These are phyloP conservation scores for Odocoileus hemionus DNA, from an alignment of 2,113 vertebrate species.

Conservation along the genomic window DNA sequence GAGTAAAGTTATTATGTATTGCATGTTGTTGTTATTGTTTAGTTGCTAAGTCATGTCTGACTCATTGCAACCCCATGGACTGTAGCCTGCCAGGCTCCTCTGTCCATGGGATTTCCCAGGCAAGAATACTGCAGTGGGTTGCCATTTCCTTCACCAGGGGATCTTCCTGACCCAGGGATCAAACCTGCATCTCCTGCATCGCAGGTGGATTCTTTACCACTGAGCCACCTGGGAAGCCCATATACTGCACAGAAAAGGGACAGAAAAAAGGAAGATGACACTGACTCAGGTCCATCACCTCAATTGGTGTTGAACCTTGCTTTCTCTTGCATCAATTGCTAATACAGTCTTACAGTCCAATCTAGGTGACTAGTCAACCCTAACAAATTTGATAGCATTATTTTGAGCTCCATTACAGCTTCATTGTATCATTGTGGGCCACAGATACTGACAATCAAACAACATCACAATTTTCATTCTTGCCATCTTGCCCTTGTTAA, in stretches of 20 bases:
- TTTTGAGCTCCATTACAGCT: background rate
- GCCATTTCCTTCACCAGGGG: background rate
- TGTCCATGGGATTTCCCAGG: background rate
- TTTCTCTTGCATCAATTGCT: background rate
- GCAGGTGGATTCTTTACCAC: background rate
- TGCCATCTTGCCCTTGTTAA: background rate
- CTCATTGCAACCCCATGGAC: background rate
- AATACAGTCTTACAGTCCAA: background rate
- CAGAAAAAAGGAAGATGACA: background rate
- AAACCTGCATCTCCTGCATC: background rate
- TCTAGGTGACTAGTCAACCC: background rate
- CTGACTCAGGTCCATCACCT: background rate
- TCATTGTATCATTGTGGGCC: fast-evolving
- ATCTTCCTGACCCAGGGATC: background rate
- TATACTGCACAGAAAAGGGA: background rate
- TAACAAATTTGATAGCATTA: background rate
- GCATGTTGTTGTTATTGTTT: background rate
- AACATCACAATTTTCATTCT: background rate
- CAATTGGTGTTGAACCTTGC: fast-evolving
- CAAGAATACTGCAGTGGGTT: background rate
- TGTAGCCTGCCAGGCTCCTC: background rate
- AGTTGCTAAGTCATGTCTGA: background rate
- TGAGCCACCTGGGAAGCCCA: background rate
- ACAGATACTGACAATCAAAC: background rate
- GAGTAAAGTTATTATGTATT: too few relatives aligned